Evolutionary conservation across 2,113 vertebrate genomes (phyloP), one percentile per base, ranked within the genome.

Genomic region (Caretta caretta): DNA sequence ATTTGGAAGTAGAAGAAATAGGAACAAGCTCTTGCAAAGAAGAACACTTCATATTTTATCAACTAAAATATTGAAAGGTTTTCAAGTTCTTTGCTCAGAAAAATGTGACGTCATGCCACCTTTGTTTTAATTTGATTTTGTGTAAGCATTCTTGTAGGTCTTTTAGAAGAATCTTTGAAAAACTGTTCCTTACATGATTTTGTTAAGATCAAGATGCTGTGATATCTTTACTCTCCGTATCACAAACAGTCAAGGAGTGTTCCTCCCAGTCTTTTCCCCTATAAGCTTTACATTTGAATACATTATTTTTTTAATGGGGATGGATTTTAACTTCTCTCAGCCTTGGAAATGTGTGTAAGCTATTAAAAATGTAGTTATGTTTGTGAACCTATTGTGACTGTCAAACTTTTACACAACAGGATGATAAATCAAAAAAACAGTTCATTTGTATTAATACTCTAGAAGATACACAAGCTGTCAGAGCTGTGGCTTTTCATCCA

Each of bases 401-500:
- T 84, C 86, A 2, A 0, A 24, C 20, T 90, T 96, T 42, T 65
- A 57, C n/a, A 65, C 50, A 20, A 87, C 95, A 99, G 99, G 98
- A 98, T 12, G 98, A 98, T 89, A 99, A 99, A 91, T 97, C 98
- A 92, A 99, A 99, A 98, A 98, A 99, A 25, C 99, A 99, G 83
- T 99, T 99, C 97, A 96, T 99, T 86, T 99, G 98, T 87, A 98
- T 99, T 94, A 99, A 98, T 96, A 99, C 99, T 86, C 98, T 99
- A 17, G 99, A 99, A 98, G 99, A 99, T 95, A 99, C 99, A 2
- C 99, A 99, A 97, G 99, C 99, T 35, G 99, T 99, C 84, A 99
- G 99, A 87, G 99, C 99, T 3, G 99, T 99, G 94, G 99, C 99
- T 94, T 99, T 99, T 98, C 99, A 99, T 97, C 99, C 99, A n/a